Base-by-base conservation (phyloP, 1,140 invertebrate species). In the Platyscapa corneri region DNA sequence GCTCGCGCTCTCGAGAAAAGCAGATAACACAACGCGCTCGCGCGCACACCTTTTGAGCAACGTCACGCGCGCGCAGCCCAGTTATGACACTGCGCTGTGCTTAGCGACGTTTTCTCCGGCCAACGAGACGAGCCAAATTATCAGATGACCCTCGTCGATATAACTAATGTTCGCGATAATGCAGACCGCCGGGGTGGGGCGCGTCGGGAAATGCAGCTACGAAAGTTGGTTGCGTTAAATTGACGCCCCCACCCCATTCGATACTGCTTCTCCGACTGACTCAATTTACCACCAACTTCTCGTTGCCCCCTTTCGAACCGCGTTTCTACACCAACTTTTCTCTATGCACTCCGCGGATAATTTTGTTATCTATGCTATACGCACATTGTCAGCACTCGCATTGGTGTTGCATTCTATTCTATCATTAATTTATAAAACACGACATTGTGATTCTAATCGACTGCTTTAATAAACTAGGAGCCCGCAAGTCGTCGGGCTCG, bases 251-350 rank as follows among this genome's bases (percentile, higher is more conserved):
- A 34, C 49, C 30, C 76, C 1, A 32, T 56, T n/a, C 12, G 8
- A 75, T 46, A 30, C n/a, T 75, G 42, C n/a, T 8, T 42, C 39
- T 30, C 14, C 5, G 3, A 46, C 39, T 16, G 3, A 46, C 39
- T 75, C 72, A 70, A 70, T 70, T 39, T 67, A 67, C 65, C 20
- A 70, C 34, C 20, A 37, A 34, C 67, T 70, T 67, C 67, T 37
- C 18, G 37, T 70, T 37, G n/a, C n/a, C 32, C 34, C 3, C 37
- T 70, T 70, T 37, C 34, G 18, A 39, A 70, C 67, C 3, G 67
- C 67, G 37, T 37, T 70, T 37, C 67, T 70, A 37, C 30, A 70
- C 32, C 14, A 70, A 70, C 64, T 32, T 67, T 20, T 10, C 32
- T 32, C 32, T 32, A 14, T 67, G 30, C 14, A 37, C 34, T 70